Base-by-base conservation (phyloP, 1,140 invertebrate genomes). In the Neoseiulus cucumeris region DNA sequence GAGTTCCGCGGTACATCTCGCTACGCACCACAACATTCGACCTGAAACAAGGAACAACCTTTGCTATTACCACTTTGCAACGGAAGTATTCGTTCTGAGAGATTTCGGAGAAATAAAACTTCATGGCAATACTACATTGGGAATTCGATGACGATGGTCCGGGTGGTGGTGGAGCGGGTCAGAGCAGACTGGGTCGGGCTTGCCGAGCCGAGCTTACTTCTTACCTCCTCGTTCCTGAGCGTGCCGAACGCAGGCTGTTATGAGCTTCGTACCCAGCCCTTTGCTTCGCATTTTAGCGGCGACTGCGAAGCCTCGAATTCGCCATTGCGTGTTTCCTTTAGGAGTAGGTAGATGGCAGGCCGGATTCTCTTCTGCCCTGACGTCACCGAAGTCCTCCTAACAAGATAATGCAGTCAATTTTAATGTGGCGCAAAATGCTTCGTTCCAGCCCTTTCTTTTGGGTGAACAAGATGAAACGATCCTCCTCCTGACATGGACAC, bases 231-330 rank as follows among this genome's bases (percentile, higher is more conserved):
- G 51, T 33, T 59, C 51, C 22, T 59, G 25, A 25, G 51, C 25
- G 51, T 33, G 33, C 22, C 51, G 51, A 14, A 59, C 17, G 22
- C 51, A 59, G 2, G 51, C 51, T n/a, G 25, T 20, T 17, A 59
- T 59, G 14, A 59, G 51, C 33, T 59, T 59, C 25, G 51, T 59
- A 14, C 51, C 51, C 25, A 59, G 51, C 22, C 51, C 51, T 20
- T 59, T 59, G 51, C 51, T 59, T 59, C 51, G 51, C 51, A 59
- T 59, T 59, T 59, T 59, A 25, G 51, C 51, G 22, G 51, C 51
- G 14, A 59, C 51, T 17, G 51, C 51, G 51, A 59, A 59, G 51
- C 51, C 51, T 9, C 51, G 51, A 59, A 59, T 59, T 14, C 51
- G 51, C 51, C 51, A 59, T 33, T 59, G 51, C 14, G 51, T 59